Evolutionary conservation across 2,797 vertebrate species (phyloP).

Genomic region (Poeciliopsis turneri): DNA sequence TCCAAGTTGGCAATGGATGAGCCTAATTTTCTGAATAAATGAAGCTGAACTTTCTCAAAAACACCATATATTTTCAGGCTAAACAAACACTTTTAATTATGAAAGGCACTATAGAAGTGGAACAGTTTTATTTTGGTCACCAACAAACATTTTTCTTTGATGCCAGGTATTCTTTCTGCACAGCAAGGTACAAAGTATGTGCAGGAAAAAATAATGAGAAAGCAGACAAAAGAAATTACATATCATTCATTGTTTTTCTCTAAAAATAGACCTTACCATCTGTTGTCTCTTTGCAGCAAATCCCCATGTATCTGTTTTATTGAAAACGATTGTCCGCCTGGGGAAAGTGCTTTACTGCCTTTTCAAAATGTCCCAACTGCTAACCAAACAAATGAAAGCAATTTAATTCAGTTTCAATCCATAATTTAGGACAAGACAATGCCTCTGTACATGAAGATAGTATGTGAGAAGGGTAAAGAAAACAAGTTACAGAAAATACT

Average conservation of each 20-base stretch:
- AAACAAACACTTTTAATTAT: slow-evolving; percentile 19
- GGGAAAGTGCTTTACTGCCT: slow-evolving; percentile 48
- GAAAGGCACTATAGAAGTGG: background rate
- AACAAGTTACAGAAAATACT: slow-evolving; percentile 46
- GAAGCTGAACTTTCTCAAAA: background rate
- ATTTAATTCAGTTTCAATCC: slow-evolving; percentile 48
- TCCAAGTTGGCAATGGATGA: slow-evolving; percentile 10
- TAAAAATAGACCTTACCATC: slow-evolving; percentile 71
- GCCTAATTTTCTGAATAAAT: background rate
- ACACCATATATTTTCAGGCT: background rate
- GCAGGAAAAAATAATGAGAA: slow-evolving; percentile 34
- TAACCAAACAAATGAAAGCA: slow-evolving; percentile 44
- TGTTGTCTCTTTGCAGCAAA: slow-evolving; percentile 52
- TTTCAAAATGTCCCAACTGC: slow-evolving; percentile 48
- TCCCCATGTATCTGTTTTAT: slow-evolving; percentile 42
- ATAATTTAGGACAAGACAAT: slow-evolving; percentile 19
- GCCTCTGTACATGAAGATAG: slow-evolving; percentile 20
- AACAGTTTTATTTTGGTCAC: slow-evolving; percentile 26
- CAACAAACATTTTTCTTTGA: slow-evolving; percentile 6
- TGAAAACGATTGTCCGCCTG: slow-evolving; percentile 45
- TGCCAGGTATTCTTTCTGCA: slow-evolving; percentile 14
- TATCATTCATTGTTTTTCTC: slow-evolving; percentile 63
- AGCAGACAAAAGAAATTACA: slow-evolving; percentile 56
- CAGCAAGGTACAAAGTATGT: slow-evolving; percentile 25
- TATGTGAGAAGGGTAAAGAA: slow-evolving; percentile 25